Percentiles rank a stretch among this genome's conserved stretches.
Evolutionary conservation across 2,797 vertebrate genomes (phyloP).

Genomic region (Atherinosoma microstoma): DNA sequence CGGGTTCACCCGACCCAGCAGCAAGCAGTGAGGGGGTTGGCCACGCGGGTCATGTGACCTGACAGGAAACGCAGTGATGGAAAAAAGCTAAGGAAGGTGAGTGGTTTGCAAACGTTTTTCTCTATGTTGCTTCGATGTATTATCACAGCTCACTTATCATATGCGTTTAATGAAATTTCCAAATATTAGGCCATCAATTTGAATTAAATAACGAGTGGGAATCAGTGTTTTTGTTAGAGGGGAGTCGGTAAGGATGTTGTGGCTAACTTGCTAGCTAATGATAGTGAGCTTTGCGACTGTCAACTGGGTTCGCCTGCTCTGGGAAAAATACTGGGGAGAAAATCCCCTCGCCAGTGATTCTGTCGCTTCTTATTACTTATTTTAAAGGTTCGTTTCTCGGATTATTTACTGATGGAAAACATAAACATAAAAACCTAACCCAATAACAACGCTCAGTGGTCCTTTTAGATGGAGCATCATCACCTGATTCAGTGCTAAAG

Average conservation of each 20-base stretch:
- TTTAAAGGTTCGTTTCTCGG: fast-evolving
- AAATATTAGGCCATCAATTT: fast-evolving
- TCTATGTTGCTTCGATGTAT: not conserved
- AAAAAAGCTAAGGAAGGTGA: slow-evolving; percentile 82
- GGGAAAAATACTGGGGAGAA: not conserved
- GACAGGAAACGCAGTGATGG: slow-evolving; percentile 66
- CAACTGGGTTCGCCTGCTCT: not conserved
- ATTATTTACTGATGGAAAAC: not conserved
- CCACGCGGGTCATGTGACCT: slow-evolving; percentile 68
- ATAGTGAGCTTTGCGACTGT: slow-evolving; percentile 44
- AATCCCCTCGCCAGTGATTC: not conserved
- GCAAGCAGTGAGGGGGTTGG: slow-evolving; percentile 16
- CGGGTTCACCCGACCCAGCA: slow-evolving; percentile 1
- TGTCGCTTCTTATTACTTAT: no score
- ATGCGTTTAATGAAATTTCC: fast-evolving
- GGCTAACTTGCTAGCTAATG: slow-evolving; percentile 54
- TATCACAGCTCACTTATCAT: fast-evolving
- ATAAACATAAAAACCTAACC: not conserved
- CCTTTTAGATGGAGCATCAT: slow-evolving; percentile 33
- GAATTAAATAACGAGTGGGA: not conserved
- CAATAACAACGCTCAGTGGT: not conserved
- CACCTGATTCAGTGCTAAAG: slow-evolving; percentile 7
- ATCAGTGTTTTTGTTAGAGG: not conserved
- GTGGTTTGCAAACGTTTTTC: slow-evolving; percentile 22
- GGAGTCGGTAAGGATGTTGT: slow-evolving; percentile 26